A percentile compares a stretch with the other conserved stretches of the same genome.
Evolutionary conservation across 2,888 invertebrate species (phyloP).

Genomic region (Cataglyphis rosenhaueri): DNA sequence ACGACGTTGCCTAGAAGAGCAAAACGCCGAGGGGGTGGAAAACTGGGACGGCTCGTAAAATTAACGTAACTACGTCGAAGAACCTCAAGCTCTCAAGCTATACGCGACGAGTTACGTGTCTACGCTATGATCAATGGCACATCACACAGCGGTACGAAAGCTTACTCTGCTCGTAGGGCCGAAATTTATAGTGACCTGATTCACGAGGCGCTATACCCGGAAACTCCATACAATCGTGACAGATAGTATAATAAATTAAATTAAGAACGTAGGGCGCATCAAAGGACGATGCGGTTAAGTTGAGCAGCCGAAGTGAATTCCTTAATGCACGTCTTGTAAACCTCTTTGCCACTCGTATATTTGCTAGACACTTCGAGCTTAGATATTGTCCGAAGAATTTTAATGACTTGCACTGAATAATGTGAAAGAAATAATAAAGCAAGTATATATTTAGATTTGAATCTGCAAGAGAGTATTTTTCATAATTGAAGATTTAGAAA

Average conservation of each 20-base stretch:
- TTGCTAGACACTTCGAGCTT: not conserved
- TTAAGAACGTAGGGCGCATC: conserved; percentile 32
- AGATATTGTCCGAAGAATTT: not conserved
- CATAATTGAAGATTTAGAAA: not conserved
- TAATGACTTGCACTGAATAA: not conserved
- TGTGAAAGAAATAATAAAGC: not conserved
- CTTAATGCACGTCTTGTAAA: not conserved
- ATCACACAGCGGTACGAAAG: conserved; percentile 59
- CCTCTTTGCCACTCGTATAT: not conserved
- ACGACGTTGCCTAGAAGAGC: conserved; percentile 62
- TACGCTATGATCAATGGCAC: conserved; percentile 72
- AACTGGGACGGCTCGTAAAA: conserved; percentile 76
- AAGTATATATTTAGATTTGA: not conserved
- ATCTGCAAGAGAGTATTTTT: not conserved
- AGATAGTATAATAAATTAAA: conserved; percentile 43
- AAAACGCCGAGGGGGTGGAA: conserved; percentile 61
- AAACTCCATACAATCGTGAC: conserved; percentile 36
- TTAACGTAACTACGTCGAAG: conserved; percentile 74
- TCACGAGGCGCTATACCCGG: conserved; percentile 29
- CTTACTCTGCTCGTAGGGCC: conserved; percentile 47
- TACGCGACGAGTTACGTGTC: conserved; percentile 65
- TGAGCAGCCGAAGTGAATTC: conserved; percentile 10
- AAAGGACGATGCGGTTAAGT: conserved; percentile 38
- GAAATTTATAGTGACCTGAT: conserved; percentile 66
- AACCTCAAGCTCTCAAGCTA: conserved; percentile 46